Base-by-base conservation (phyloP, 1,140 invertebrate genomes). In the Drosophila sp. region DNA sequence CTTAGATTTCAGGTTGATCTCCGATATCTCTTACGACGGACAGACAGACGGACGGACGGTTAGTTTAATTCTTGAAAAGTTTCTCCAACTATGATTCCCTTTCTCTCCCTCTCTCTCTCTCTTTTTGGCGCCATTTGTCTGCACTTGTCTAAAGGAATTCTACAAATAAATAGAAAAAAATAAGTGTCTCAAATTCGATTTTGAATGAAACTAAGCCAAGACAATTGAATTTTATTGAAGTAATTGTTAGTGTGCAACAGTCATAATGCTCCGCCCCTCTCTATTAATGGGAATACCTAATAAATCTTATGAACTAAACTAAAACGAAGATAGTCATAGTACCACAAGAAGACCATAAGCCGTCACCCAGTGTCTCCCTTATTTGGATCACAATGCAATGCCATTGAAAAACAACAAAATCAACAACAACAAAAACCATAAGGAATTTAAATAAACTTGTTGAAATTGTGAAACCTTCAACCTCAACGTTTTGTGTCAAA, bases 401-500 rank as follows among this genome's bases (percentile, higher is more conserved):
- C 61, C 60, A 56, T 29, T 55, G 47, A 50, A 38, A 60, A 67
- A 58, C 5, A 44, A 17, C n/a, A 47, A 6, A 23, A 47, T 7
- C 6, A 47, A 47, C 5, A 47, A 47, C 1, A 23, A 47, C 6
- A 23, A 50, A 50, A 50, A 50, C 23, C 44, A 50, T 63, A 54
- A 32, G 60, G 61, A 70, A 76, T 73, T 76, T 70, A 72, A 83
- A 83, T 77, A 80, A 85, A 83, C 81, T 79, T 82, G 81, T 83
- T 84, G 69, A 77, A 72, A 66, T 79, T 72, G 30, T 70, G 70
- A 79, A 73, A 73, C 61, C 70, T 60, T 69, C 70, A 79, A 79
- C 70, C 63, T 69, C 70, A 79, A 79, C 70, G 72, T 82, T 72
- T 78, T 78, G 75, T 85, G 80, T 85, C 82, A 85, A 85, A 85